Evolutionary conservation across 2,888 invertebrate species (phyloP), one percentile per base, ranked within the genome.

Genomic region (Himalopsyche japonica): DNA sequence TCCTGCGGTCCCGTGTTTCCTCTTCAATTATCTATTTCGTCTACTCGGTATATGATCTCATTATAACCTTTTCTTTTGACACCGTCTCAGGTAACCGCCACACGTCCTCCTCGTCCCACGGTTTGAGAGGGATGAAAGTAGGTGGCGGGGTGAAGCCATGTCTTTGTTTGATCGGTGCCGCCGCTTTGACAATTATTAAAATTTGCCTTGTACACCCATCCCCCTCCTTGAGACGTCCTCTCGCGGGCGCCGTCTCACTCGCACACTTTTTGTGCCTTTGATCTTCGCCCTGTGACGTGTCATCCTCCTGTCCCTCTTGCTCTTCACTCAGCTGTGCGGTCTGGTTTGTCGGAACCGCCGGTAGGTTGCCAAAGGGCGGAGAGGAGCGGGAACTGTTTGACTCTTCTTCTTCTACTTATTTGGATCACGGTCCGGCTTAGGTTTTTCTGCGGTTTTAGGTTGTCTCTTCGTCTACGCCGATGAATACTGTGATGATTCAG

Each of bases 161-260:
- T 70, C 84, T 85, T 86, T 86, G 91, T 92, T 92, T 92, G 92
- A 92, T 92, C 92, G 92, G 89, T 90, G 91, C 92, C 92, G 92
- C 91, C 92, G 92, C 92, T 92, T 92, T 92, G 92, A 92, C 92
- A 92, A 92, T 92, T 92, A 92, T 92, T 92, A 92, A 92, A 92
- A 92, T 92, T 92, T 91, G 92, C 92, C 92, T 91, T 91, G 92
- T 57, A 24, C 57, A 57, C 57, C 57, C 91, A 81, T 48, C 43
- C 79, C 47, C 76, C 84, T 76, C 79, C 81, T 48, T 79, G 79
- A 79, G 79, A 79, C 79, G 37, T 37, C 37, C 79, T 30, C 70
- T 43, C 43, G 43, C 43, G 43, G 43, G 43, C 80, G 49, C 78
- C 85, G 79, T 79, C 81, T 70, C 79, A 30, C 81, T 47, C 81